Base-by-base conservation (phyloP, 2,888 invertebrate genomes). In the Thera britannica region DNA sequence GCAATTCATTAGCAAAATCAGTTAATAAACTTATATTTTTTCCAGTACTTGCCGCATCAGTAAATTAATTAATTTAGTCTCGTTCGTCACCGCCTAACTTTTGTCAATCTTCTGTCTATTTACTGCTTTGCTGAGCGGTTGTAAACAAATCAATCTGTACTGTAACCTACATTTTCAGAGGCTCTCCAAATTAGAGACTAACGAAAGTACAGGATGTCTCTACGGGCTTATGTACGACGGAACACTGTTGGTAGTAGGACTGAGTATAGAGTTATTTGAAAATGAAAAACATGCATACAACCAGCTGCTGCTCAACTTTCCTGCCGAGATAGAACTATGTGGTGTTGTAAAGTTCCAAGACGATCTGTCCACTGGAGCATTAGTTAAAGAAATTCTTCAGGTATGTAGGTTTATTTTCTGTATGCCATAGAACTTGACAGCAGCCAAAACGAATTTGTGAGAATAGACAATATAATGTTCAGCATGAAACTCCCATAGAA, bases 221-320 rank as follows among this genome's bases (percentile, higher is more conserved):
- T 97, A 96, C 86, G 97, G 97, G 52, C 94, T 96, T 51, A 95
- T 97, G 89, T 96, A 96, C 85, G 95, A 96, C 80, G 95, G 96
- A 67, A 96, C 95, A 46, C 87, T 97, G 65, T 93, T 96, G 46
- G 95, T 97, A 63, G 88, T 97, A 72, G 96, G 96, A 60, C 94
- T 96, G 77, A 95, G 96, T 81, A 88, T 96, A 78, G 96, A 96
- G 84, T 92, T 93, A 64, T 94, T 95, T 79, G 94, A 95, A 62
- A 91, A 92, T 89, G 90, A 93, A 82, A 89, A 93, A 80, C 90
- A 90, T 73, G 84, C 90, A n/a, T 91, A 94, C 72, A 90, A 88
- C 52, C 90, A 94, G 72, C 82, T 96, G 51, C 93, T 95, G 72
- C 92, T 96, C 38, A 95, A 95, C 78, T 95, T 97, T 79, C 97